Base-by-base conservation (phyloP, 1,140 invertebrate species). In the Centruroides vittatus region DNA sequence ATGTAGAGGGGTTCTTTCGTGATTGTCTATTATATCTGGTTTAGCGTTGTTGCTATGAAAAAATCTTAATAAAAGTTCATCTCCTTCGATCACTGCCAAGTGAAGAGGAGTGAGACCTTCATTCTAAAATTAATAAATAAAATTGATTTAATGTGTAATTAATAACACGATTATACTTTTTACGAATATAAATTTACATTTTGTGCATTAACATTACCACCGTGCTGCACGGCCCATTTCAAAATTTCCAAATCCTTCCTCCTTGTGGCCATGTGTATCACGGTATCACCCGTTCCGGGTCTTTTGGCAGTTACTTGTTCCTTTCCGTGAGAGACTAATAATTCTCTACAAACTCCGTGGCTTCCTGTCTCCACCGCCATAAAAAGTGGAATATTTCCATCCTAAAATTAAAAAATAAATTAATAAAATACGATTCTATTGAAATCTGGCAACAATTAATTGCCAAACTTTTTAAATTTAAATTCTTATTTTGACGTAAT, bases 1-100 rank as follows among this genome's bases (percentile, higher is more conserved):
- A 75, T 99, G 95, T 80, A 99, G 87, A 0, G 95, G 92, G 6
- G 92, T 97, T 49, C 93, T 83, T 75, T 98, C 94, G 53, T 88
- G 74, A 35, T 57, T 91, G 74, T 99, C 95, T 48, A 85, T 81
- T 65, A 98, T 86, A 66, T 91, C 88, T 8, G 94, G 89, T 63
- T 96, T 93, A 1, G 94, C 95, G 69, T 92, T 82, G 50, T 93
- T 87, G 35, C 90, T 84, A 72, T 94, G 95, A 70, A 99, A 90
- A 73, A 93, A 94, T 75, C 96, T 97, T 2, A 98, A 85, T 41
- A 97, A 76, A 1, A 82, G 80, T 72, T 98, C 93, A 72, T 98
- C 93, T 6, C 93, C 94, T 71, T 93, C 88, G 5, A 86, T 86
- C n/a, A 93, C 89, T 0, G 92, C 89, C 58, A 98, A 88, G 69